Percentiles rank a stretch among this genome's conserved stretches.
Evolutionary conservation across 2,797 vertebrate species (phyloP).

Genomic region (Neosilurus mollespiculum): DNA sequence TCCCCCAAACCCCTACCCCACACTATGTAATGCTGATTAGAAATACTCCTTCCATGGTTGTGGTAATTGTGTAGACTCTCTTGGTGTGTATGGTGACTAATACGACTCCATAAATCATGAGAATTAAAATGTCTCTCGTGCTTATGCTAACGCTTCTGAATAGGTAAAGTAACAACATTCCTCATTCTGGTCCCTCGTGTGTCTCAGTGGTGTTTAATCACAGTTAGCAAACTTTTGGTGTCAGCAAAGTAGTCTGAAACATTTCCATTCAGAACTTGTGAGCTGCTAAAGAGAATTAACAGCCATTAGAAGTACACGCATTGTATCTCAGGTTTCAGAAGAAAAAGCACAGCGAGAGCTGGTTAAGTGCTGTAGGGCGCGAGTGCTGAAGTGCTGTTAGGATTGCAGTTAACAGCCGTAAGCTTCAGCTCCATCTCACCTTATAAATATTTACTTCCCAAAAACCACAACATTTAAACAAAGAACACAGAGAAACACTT

Average conservation of each 20-base stretch:
- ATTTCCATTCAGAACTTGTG: neutral
- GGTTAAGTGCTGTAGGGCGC: neutral
- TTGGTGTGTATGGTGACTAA: neutral
- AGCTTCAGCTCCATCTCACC: slow-evolving; percentile 22
- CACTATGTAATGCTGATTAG: neutral
- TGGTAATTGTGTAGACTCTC: neutral
- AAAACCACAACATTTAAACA: slow-evolving; percentile 37
- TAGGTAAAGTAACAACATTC: neutral
- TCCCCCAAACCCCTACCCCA: neutral
- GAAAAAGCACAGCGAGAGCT: neutral
- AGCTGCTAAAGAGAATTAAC: slow-evolving; percentile 13
- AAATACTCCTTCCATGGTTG: neutral
- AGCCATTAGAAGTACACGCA: neutral
- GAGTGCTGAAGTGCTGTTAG: slow-evolving; percentile 9
- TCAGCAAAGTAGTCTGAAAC: neutral
- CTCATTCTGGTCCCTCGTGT: neutral
- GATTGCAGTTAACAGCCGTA: slow-evolving; percentile 5
- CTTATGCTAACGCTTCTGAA: neutral
- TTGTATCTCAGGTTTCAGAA: neutral
- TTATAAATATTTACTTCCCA: slow-evolving; percentile 39
- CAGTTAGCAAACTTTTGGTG: neutral
- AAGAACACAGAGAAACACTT: slow-evolving; percentile 7
- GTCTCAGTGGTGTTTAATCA: neutral
- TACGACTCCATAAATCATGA: neutral
- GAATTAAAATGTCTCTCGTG: neutral